These are phyloP conservation scores for Chorisops tibialis DNA, from an alignment of 2,888 invertebrate genomes.

Conservation along the genomic window DNA sequence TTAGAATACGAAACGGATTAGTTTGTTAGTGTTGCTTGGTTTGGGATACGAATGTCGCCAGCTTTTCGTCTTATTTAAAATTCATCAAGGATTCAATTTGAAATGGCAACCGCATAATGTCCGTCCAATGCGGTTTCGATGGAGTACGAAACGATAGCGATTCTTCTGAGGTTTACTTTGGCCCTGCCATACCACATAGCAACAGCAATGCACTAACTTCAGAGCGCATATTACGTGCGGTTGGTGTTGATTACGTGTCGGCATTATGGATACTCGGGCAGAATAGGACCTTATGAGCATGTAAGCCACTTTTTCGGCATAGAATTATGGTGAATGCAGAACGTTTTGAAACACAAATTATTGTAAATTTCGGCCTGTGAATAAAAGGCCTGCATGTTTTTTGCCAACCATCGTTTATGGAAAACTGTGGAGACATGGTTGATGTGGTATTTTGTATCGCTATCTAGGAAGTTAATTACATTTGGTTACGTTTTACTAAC, in stretches of 20 bases:
- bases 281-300: slow-evolving; percentile 12
- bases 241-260: slow-evolving; percentile 25
- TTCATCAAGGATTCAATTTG: slow-evolving; percentile 25
- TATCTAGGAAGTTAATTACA: no score
- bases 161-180: not conserved
- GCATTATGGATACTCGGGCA: slow-evolving; percentile 12
- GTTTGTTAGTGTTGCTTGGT: not conserved
- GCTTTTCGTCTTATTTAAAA: not conserved
- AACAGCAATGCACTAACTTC: not conserved
- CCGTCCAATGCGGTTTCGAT: not conserved
- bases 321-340: no score
- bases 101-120: slow-evolving; percentile 9
- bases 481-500: no score
- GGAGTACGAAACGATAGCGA: not conserved
- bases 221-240: slow-evolving; percentile 15
- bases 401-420: no score
- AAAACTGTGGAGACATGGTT: no score
- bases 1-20: not conserved
- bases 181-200: not conserved
- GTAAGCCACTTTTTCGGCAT: slow-evolving; percentile 7
- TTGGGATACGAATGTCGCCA: not conserved
- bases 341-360: no score
- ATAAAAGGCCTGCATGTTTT: no score
- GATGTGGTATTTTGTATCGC: no score
- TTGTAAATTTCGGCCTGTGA: no score